Conservation (phyloP, 2,797 vertebrate species). For the Avahi laniger region DNA sequence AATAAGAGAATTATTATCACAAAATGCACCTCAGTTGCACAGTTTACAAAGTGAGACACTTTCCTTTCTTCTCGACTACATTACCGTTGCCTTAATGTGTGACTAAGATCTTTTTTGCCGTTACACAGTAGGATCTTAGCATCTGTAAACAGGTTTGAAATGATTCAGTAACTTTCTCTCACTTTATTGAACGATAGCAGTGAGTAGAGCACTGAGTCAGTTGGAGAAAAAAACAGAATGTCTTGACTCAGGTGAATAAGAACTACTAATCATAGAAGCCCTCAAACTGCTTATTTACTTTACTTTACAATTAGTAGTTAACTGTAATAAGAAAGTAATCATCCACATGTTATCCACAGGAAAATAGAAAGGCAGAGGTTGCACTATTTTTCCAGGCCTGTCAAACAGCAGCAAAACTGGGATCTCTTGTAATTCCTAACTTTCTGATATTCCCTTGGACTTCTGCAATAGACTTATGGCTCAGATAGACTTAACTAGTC, state of each 20-base stretch:
- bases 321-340: slow-evolving; percentile 45
- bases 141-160: slow-evolving; percentile 6
- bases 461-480: background rate
- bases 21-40: background rate
- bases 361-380: slow-evolving; percentile 10
- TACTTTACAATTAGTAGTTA: slow-evolving; percentile 38
- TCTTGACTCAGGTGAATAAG: slow-evolving; percentile 30
- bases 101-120: background rate
- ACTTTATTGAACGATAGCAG: background rate
- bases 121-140: background rate
- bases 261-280: background rate
- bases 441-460: background rate
- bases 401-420: background rate
- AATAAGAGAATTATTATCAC: background rate
- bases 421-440: background rate
- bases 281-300: slow-evolving; percentile 16
- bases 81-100: background rate
- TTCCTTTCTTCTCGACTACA: background rate
- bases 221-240: slow-evolving; percentile 24
- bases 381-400: background rate
- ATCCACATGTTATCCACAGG: background rate
- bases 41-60: background rate
- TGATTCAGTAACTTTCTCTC: slow-evolving; percentile 59
- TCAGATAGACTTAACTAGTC: background rate
- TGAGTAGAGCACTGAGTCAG: slow-evolving; percentile 36